These are phyloP conservation scores for Drosophila erecta DNA, from an alignment of 1,140 invertebrate species.

Conservation along the genomic window DNA sequence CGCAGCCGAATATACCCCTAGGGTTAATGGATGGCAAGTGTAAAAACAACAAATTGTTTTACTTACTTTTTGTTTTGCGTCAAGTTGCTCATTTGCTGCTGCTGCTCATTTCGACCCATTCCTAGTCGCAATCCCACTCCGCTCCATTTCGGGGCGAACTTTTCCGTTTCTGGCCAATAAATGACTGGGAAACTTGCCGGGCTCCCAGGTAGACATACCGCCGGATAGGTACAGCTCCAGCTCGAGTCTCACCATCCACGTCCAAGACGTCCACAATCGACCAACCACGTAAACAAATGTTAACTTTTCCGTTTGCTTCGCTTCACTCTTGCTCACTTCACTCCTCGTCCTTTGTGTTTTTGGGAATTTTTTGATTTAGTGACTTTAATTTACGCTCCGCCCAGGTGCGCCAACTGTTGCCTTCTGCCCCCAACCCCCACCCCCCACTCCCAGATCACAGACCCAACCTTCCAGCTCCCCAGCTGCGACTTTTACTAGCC, in stretches of 20 bases:
- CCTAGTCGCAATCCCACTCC: slow-evolving; percentile 24
- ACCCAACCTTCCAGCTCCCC: slow-evolving; percentile 9
- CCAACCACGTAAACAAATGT: slow-evolving; percentile 80
- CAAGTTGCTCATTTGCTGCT: slow-evolving; percentile 72
- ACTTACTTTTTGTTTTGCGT: slow-evolving; percentile 76
- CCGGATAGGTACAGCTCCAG: slow-evolving; percentile 32
- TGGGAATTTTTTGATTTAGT: slow-evolving; percentile 82
- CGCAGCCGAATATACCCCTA: slow-evolving; percentile 35
- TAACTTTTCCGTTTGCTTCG: slow-evolving; percentile 75
- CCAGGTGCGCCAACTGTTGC: slow-evolving; percentile 78
- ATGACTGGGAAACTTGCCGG: slow-evolving; percentile 59
- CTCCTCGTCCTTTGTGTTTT: slow-evolving; percentile 33
- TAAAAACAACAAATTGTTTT: slow-evolving; percentile 80
- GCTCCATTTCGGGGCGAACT: slow-evolving; percentile 51
- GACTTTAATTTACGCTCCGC: slow-evolving; percentile 83
- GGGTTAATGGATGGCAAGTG: slow-evolving; percentile 40
- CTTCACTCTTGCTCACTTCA: slow-evolving; percentile 42
- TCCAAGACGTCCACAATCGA: slow-evolving; percentile 57
- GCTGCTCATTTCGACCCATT: slow-evolving; percentile 11
- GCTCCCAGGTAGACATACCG: slow-evolving; percentile 31
- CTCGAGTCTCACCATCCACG: slow-evolving; percentile 5
- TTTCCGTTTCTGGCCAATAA: slow-evolving; percentile 73
- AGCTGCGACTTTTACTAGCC: slow-evolving; percentile 42
- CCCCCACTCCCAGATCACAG: background rate
- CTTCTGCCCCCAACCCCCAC: background rate